Percentiles rank a stretch among this genome's conserved stretches.
These are phyloP conservation scores for Penaeus chinensis DNA, from an alignment of 1,140 invertebrate genomes.

Conservation along the genomic window DNA sequence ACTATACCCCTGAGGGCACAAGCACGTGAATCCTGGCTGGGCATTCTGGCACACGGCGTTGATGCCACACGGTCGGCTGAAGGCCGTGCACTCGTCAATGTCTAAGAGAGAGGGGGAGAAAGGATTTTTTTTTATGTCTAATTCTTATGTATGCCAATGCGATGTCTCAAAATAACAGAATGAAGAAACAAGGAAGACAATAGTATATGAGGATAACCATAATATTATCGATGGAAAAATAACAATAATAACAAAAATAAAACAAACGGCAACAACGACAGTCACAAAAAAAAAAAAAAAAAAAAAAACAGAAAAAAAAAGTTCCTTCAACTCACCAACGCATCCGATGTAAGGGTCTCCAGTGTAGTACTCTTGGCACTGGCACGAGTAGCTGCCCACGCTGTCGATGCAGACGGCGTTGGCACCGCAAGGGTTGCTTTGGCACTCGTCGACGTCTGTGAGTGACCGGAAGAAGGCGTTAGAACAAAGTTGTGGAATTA, in stretches of 20 bases:
- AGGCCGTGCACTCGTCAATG: slow-evolving; percentile 87
- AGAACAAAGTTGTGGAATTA: no score
- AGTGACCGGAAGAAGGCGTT: background rate
- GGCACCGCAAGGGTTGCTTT: slow-evolving; percentile 84
- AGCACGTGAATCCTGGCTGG: slow-evolving; percentile 86
- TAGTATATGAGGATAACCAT: background rate
- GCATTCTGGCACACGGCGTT: slow-evolving; percentile 90
- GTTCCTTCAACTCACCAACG: slow-evolving; percentile 59
- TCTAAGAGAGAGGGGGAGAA: slow-evolving; percentile 71
- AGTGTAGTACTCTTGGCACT: slow-evolving; percentile 82
- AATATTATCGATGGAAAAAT: background rate
- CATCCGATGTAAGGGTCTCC: slow-evolving; percentile 88
- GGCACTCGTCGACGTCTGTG: slow-evolving; percentile 89
- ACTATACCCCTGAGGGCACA: slow-evolving; percentile 89
- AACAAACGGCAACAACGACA: background rate
- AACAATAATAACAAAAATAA: background rate
- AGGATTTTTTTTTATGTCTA: background rate
- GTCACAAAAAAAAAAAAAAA: background rate
- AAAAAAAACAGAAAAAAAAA: background rate
- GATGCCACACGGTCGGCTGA: slow-evolving; percentile 85
- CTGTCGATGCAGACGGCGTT: slow-evolving; percentile 89
- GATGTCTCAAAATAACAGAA: no score
- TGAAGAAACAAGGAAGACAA: background rate
- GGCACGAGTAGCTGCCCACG: slow-evolving; percentile 77
- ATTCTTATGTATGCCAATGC: no score